Conservation (phyloP, 2,113 vertebrate species). For the Hyla sarda region DNA sequence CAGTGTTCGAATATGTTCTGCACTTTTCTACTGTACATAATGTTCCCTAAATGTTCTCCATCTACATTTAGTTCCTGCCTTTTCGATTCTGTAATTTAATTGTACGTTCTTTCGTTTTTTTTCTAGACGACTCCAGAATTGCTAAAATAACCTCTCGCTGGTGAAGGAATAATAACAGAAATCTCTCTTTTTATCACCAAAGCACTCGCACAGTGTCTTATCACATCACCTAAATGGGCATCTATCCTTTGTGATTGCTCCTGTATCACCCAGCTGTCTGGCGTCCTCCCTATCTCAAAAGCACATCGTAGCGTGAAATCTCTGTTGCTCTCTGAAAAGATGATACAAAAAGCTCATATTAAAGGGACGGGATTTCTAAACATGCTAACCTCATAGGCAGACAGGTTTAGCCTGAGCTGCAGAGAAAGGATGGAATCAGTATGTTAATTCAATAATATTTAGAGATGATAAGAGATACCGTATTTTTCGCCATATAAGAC, state of each 20-base stretch:
- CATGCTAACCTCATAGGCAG: conserved; percentile 3
- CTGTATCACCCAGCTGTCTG: conserved; percentile 56
- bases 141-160: conserved; percentile 40
- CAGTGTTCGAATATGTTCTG: not conserved
- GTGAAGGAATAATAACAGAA: conserved; percentile 35
- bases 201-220: conserved; percentile 55
- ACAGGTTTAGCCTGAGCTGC: not conserved
- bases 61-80: conserved; percentile 31
- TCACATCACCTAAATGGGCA: conserved; percentile 57
- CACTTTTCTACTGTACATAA: conserved; percentile 25
- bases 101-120: conserved; percentile 15
- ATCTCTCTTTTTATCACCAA: conserved; percentile 46
- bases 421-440: not conserved
- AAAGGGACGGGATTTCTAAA: conserved; percentile 16
- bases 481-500: too few species aligned
- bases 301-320: conserved; percentile 44
- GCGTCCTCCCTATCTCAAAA: conserved; percentile 46
- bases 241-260: conserved; percentile 55
- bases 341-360: conserved; percentile 50
- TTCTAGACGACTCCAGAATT: conserved; percentile 39
- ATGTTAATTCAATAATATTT: conserved; percentile 32
- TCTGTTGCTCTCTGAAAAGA: conserved; percentile 47
- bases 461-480: not conserved
- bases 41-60: conserved; percentile 44
- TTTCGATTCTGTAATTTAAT: conserved; percentile 43